A percentile compares a stretch with the other conserved stretches of the same genome.
Evolutionary conservation across 2,888 invertebrate genomes (phyloP).

Genomic region (Caenorhabditis sulstoni): DNA sequence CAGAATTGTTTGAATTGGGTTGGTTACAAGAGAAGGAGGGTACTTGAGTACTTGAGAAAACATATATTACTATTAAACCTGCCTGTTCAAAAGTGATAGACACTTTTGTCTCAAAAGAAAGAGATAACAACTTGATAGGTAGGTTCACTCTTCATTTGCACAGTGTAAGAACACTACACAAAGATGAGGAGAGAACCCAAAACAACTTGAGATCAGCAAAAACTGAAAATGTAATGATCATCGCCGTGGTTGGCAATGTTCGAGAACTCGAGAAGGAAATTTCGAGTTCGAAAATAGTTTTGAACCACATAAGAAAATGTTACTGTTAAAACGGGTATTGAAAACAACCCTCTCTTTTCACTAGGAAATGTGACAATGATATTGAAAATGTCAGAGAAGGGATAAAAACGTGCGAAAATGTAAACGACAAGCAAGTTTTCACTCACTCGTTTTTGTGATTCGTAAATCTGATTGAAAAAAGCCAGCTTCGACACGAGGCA

Average conservation of each 20-base stretch:
- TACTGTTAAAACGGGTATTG: slow-evolving; percentile 43
- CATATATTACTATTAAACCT: slow-evolving; percentile 30
- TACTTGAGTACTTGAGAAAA: slow-evolving; percentile 33
- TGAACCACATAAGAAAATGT: slow-evolving; percentile 3
- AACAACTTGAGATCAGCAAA: no score
- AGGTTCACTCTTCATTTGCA: not conserved
- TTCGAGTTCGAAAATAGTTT: slow-evolving; percentile 9
- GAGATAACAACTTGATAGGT: not conserved
- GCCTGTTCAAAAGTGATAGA: slow-evolving; percentile 24
- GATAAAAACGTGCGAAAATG: slow-evolving; percentile 14
- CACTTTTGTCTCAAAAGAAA: not conserved
- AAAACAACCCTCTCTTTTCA: slow-evolving; percentile 10
- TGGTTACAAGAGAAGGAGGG: slow-evolving; percentile 10
- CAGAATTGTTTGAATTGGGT: slow-evolving; percentile 21
- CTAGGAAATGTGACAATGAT: slow-evolving; percentile 1
- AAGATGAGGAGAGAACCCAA: not conserved
- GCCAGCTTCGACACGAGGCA: no score
- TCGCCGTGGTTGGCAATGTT: no score
- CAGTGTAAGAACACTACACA: not conserved
- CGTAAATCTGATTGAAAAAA: no score
- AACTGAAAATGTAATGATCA: no score
- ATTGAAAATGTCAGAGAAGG: not conserved
- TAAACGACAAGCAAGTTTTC: not conserved
- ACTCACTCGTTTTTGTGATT: no score
- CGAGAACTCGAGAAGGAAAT: no score